Base-by-base conservation (phyloP, 2,113 vertebrate species). In the Chunga burmeisteri region DNA sequence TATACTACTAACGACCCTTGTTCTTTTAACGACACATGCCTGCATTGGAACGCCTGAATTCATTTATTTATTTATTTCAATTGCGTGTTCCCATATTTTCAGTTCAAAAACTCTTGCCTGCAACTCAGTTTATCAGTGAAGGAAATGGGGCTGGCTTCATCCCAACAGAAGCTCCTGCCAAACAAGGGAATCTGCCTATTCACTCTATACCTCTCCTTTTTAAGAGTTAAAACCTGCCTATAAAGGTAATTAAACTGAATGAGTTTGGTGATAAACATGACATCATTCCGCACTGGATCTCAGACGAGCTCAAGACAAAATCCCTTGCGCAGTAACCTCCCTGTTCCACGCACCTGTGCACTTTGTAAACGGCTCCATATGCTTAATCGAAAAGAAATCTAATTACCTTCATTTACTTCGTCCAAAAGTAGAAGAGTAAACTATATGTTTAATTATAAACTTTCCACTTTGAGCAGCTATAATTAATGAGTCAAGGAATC, bases 401-500 rank as follows among this genome's bases (percentile, higher is more conserved):
- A 96, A 98, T 98, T 97, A 97, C 97, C 94, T 98, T 96, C 66
- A 98, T 98, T 98, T 95, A 94, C 96, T 96, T 86, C 85, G 40
- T 96, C 96, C 95, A 84, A 93, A 96, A 98, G 91, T 78, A 91
- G 97, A 91, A 96, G 92, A 97, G 94, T 85, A 97, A 98, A 98
- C 97, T 95, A 16, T 96, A 95, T 98, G 97, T 97, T 98, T 98
- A 98, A 98, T 98, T 98, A 98, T 63, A 94, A 97, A 98, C 97
- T 98, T 98, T 97, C 97, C 97, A 97, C 97, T 98, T 88, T 50
- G 94, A 97, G 98, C 97, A 98, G 96, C 96, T 97, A 93, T 98
- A 98, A 98, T 98, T 98, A 98, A 98, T 98, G 98, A 98, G 96
- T 97, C 96, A 81, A 97, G 91, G 97, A 98, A 97, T 95, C 94